Conservation (phyloP, 2,113 vertebrate species). For the Kobus ellipsiprymnus region DNA sequence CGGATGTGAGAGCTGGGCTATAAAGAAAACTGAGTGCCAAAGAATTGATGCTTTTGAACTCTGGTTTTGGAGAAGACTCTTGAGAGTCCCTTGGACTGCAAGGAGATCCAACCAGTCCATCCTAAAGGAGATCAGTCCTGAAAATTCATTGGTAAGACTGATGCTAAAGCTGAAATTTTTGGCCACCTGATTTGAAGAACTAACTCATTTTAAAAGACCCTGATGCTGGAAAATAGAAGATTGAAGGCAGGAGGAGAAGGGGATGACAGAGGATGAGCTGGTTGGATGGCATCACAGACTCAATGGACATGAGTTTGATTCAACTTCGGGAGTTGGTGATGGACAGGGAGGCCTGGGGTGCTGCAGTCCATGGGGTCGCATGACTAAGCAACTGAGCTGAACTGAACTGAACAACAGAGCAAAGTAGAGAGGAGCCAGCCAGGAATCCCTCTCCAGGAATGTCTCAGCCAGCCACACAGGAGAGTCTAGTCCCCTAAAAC, state of each 20-base stretch:
- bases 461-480: neutral
- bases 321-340: neutral
- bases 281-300: neutral
- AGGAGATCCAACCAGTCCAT: neutral
- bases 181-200: neutral
- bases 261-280: neutral
- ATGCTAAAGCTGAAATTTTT: neutral
- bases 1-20: neutral
- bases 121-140: neutral
- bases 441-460: neutral
- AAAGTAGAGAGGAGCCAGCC: neutral
- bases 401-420: neutral
- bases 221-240: neutral
- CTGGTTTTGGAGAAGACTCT: neutral
- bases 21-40: neutral
- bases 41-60: neutral
- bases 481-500: no score
- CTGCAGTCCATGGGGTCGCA: accelerated
- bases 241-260: neutral
- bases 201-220: neutral
- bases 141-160: neutral
- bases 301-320: neutral
- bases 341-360: neutral
- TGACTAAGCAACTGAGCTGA: neutral
- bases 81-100: neutral